Evolutionary conservation across 2,888 invertebrate genomes (phyloP), one percentile per base, ranked within the genome.

Genomic region (Nomada ruficornis): DNA sequence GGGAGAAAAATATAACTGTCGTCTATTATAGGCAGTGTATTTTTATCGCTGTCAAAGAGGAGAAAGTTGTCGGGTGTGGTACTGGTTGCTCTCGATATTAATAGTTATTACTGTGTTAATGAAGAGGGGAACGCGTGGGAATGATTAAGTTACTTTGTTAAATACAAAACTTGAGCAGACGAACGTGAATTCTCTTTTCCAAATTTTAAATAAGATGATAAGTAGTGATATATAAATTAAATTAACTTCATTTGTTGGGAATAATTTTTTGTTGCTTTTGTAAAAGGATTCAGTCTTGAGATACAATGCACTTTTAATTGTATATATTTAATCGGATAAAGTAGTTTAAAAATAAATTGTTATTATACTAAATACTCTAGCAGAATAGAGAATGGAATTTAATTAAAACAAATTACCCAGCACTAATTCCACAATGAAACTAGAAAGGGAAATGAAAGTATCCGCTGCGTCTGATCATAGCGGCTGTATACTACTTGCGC

Each of bases 131-230:
- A 52, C 23, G 52, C 63, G 62, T 62, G 60, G 26, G 20, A 3
- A 29, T 13, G 70, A 71, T 71, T 42, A 60, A 36, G 50, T 70
- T 60, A 20, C n/a, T 52, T 60, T 71, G 29, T 29, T 60, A 13
- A 18, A 15, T 42, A 52, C 11, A 15, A 15, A 36, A 60, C 50
- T 50, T 18, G 3, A n/a, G 20, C 23, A 1, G 70, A 70, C 60
- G 36, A 59, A 20, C n/a, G 47, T 50, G 69, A 42, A 70, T 70
- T 60, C 47, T 50, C n/a, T 60, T 70, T 50, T n/a, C 47, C 26
- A 60, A 59, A 60, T 70, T 52, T 52, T 60, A 7, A 26, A 2
- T 26, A 26, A 60, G 29, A 20, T 59, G 26, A 54, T 2, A n/a
- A 10, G 3, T 11, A 9, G 2, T 15, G 26, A 47, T 69, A 44